phyloP scores from a whole-genome alignment of 2,113 vertebrate species.

The Pseudopodoces humilis region DNA sequence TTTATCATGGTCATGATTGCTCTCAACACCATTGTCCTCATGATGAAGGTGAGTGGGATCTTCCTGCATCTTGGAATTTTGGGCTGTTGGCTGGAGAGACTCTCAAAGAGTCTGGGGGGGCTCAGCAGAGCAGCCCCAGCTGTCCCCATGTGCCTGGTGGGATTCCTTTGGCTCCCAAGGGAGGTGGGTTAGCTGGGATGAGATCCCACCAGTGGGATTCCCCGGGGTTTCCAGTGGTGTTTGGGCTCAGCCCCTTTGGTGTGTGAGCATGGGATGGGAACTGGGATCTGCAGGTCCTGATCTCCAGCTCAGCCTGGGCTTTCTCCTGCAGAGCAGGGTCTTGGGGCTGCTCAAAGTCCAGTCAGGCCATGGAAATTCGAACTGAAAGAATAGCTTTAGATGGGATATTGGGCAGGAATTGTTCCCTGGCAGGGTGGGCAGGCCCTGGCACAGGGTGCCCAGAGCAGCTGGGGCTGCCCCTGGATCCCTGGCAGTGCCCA shows the following conservation, averaged over 20 bases:
- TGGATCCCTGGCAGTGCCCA: not conserved
- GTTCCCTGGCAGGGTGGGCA: accelerated
- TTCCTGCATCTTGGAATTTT: not conserved
- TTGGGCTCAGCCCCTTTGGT: not conserved
- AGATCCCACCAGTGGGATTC: not conserved
- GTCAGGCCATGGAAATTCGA: not conserved
- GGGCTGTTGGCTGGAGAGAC: not conserved
- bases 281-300: not conserved
- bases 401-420: not conserved
- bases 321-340: not conserved
- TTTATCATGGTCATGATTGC: conserved; percentile 99
- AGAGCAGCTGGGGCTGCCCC: not conserved
- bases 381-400: accelerated
- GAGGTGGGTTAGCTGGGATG: not conserved
- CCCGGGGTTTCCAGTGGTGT: accelerated
- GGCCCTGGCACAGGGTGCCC: not conserved
- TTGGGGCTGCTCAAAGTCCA: not conserved
- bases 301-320: not conserved
- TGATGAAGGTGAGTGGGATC: conserved; percentile 91
- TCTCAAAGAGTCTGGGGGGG: not conserved
- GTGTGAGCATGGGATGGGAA: not conserved
- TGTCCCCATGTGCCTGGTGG: not conserved
- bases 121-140: not conserved
- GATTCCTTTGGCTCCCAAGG: not conserved
- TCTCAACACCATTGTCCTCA: conserved; percentile 95